Evolutionary conservation across 64 coral and sea anemone genomes (phyloP).

Genomic region (Actinia equina): DNA sequence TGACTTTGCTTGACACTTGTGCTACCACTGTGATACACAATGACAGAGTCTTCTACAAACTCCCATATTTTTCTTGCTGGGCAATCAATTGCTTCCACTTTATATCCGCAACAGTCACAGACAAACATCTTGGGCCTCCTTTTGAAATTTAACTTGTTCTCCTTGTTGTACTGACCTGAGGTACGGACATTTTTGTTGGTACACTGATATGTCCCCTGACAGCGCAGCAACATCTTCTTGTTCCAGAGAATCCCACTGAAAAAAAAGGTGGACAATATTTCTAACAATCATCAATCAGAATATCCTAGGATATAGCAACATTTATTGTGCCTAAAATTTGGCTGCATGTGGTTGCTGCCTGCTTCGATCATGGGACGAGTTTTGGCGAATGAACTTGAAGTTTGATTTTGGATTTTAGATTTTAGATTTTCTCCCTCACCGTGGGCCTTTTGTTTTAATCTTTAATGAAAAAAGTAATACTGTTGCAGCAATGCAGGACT

Average conservation of each 20-base stretch:
- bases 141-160: conserved; percentile 16
- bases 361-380: neutral
- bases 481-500: neutral
- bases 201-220: conserved; percentile 12
- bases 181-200: conserved; percentile 20
- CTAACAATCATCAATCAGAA: too few relatives aligned
- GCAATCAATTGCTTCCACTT: too few relatives aligned
- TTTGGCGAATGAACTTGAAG: neutral
- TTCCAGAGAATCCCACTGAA: conserved; percentile 12
- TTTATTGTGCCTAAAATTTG: neutral
- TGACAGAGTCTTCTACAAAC: too few relatives aligned
- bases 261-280: neutral
- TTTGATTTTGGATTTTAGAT: too few relatives aligned
- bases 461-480: too few relatives aligned
- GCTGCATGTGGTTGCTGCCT: neutral
- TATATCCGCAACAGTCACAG: too few relatives aligned
- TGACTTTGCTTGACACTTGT: too few relatives aligned
- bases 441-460: neutral
- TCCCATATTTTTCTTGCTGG: too few relatives aligned
- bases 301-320: too few relatives aligned
- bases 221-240: neutral
- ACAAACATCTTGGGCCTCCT: neutral
- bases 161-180: neutral
- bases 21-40: too few relatives aligned
- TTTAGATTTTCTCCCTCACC: neutral